Percentiles rank a stretch among this genome's conserved stretches.
These are phyloP conservation scores for Echeneis naucrates DNA, from an alignment of 2,797 vertebrate species.

Conservation along the genomic window DNA sequence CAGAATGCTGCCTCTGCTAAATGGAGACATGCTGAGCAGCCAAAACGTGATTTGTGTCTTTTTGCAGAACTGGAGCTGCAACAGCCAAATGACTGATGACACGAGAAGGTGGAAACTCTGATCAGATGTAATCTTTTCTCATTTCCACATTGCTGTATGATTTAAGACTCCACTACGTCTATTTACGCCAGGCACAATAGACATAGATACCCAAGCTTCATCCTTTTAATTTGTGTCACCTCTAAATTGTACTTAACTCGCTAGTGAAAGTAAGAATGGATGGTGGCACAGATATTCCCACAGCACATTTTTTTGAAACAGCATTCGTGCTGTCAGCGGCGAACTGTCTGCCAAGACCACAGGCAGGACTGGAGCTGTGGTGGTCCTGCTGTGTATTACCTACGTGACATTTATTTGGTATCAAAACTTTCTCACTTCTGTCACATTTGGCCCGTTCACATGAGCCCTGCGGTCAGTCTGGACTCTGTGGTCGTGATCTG, in stretches of 20 bases:
- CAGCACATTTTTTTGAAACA: conserved; percentile 16
- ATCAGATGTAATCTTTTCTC: neutral
- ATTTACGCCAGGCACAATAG: neutral
- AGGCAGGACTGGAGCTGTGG: neutral
- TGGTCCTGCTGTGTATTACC: conserved; percentile 10
- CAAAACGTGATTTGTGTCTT: neutral
- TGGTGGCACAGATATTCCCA: conserved; percentile 21
- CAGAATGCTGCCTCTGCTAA: neutral
- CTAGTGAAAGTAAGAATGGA: neutral
- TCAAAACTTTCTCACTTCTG: conserved; percentile 32
- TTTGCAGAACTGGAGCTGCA: neutral
- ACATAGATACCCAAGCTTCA: neutral
- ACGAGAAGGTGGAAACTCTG: neutral
- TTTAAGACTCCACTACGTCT: neutral
- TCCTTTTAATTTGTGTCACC: neutral
- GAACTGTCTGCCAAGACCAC: conserved; percentile 9
- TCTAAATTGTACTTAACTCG: neutral
- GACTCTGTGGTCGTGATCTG: conserved; percentile 21
- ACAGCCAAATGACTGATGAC: neutral
- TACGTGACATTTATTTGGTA: neutral
- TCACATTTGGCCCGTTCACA: conserved; percentile 20
- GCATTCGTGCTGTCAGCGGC: conserved; percentile 24
- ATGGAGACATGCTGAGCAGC: neutral
- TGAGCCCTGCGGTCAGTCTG: conserved; percentile 36
- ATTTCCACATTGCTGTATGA: neutral